Evolutionary conservation across 2,888 invertebrate genomes (phyloP), one percentile per base, ranked within the genome.

Genomic region (Tricholauxania praeusta): DNA sequence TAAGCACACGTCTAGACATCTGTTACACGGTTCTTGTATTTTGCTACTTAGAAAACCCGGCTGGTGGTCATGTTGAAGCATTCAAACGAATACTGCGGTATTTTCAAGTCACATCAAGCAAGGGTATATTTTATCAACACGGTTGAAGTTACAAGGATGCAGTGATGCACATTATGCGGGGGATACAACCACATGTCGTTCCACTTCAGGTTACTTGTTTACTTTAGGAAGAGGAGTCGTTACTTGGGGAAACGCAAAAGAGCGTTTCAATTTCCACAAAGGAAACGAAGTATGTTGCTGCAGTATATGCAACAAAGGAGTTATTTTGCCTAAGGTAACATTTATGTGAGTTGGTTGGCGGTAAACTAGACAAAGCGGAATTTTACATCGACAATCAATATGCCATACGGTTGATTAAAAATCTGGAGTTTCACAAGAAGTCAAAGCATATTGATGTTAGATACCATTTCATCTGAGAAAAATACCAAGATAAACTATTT

Each of bases 171-270:
- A 78, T 72, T 78, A 76, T 71, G 78, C 76, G 70, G 74, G 78
- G 5, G 74, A 77, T 55, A 52, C 64, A 8, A 66, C 62, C 28
- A 76, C 77, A n/a, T 70, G 78, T 73, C 67, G 74, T 22, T 79
- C 79, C 48, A 79, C 78, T 2, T 72, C 73, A 72, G 79, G 78
- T 12, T 76, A 75, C 55, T 73, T 80, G 14, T 78, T 78, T 69
- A 48, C 75, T 52, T 72, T 79, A 19, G 74, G 77, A 32, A 76
- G 75, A 19, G 79, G 80, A 32, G 72, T 78, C 0, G 76, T 85
- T 3, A 76, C 78, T 0, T 84, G 83, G 83, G n/a, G n/a, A n/a
- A n/a, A n/a, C n/a, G n/a, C 82, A n/a, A n/a, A n/a, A 51, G 73
- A 80, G 72, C 8, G 82, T 84, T 15, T 75, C 82, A 17, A 74